Conservation (phyloP, 2,888 invertebrate species). For the Gerris lacustris region DNA sequence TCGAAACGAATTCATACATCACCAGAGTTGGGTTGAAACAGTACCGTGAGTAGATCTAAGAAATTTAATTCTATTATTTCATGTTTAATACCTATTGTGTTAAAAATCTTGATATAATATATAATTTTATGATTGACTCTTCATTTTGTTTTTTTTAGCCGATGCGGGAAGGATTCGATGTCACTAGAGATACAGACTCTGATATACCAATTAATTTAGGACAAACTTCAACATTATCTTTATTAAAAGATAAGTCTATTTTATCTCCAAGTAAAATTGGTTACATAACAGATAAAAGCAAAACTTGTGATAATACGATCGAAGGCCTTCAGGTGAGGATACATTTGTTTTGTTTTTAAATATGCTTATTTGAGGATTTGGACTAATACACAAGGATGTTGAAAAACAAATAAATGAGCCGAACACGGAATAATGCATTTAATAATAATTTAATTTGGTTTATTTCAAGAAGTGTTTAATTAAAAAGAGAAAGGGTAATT, state of each 20-base stretch:
- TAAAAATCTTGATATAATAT: neutral
- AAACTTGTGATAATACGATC: constrained; percentile 35
- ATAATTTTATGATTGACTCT: neutral
- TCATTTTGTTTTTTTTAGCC: neutral
- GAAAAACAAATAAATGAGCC: too few relatives aligned
- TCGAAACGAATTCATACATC: too few relatives aligned
- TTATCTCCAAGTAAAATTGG: neutral
- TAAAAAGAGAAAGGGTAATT: too few relatives aligned
- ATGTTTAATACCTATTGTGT: too few relatives aligned
- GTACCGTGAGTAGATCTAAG: too few relatives aligned
- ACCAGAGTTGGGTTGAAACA: too few relatives aligned
- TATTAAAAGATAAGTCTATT: neutral
- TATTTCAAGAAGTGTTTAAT: too few relatives aligned
- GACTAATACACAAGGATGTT: too few relatives aligned
- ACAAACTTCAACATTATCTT: neutral
- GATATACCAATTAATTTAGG: neutral
- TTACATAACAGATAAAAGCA: constrained; percentile 34
- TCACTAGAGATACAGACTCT: constrained; percentile 1
- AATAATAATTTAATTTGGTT: too few relatives aligned
- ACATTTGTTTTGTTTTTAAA: neutral
- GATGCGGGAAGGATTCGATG: constrained; percentile 7
- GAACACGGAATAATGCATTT: too few relatives aligned
- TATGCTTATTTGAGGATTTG: neutral
- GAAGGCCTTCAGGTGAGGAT: constrained; percentile 37
- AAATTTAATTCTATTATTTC: too few relatives aligned